A percentile compares a stretch with the other conserved stretches of the same genome.
These are phyloP conservation scores for Heliopora coerulea DNA, from an alignment of 92 coral and sea anemone genomes.

Conservation along the genomic window DNA sequence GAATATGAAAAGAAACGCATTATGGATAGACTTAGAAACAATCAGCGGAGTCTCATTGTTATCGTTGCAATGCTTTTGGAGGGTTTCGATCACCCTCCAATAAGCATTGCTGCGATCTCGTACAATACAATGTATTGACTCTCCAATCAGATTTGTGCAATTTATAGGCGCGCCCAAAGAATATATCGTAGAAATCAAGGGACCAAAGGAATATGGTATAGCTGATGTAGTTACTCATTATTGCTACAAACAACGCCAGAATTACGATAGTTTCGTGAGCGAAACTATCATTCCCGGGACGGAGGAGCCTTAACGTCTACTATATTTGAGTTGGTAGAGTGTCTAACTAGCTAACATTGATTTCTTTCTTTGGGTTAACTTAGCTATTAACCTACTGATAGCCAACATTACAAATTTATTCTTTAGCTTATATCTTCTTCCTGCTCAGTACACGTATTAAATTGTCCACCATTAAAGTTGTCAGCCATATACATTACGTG, in stretches of 20 bases:
- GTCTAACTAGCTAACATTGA: no score
- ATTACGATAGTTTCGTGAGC: background rate
- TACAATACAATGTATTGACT: background rate
- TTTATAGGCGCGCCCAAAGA: slow-evolving; percentile 40
- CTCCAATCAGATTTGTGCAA: slow-evolving; percentile 16
- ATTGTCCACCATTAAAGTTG: no score
- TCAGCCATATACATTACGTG: no score
- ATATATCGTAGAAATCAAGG: background rate
- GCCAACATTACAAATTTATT: no score
- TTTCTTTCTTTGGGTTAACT: no score
- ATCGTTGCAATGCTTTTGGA: slow-evolving; percentile 21
- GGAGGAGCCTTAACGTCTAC: no score
- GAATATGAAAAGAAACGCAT: background rate
- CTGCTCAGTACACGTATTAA: no score
- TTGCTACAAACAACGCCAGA: background rate
- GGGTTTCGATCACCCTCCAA: slow-evolving; percentile 46
- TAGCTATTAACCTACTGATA: no score
- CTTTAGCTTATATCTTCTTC: no score
- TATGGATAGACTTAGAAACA: background rate
- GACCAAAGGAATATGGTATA: background rate
- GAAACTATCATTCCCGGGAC: no score
- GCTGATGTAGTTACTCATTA: slow-evolving; percentile 14
- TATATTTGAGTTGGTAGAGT: no score
- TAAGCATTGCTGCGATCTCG: slow-evolving; percentile 38
- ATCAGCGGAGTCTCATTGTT: slow-evolving; percentile 19